These are phyloP conservation scores for Chaenocephalus aceratus DNA, from an alignment of 2,113 vertebrate species.

Conservation along the genomic window DNA sequence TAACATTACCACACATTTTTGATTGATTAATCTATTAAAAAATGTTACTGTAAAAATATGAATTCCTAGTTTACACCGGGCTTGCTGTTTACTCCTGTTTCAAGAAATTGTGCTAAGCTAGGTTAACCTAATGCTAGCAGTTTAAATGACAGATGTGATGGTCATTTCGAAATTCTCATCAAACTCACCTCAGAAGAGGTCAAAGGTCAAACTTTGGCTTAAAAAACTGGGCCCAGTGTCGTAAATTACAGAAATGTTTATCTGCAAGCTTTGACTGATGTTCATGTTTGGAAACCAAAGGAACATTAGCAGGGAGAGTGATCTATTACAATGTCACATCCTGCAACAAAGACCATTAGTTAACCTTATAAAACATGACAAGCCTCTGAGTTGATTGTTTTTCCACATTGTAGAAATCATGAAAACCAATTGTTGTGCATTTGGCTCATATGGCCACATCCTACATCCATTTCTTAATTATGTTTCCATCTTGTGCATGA, in stretches of 20 bases:
- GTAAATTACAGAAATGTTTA: conserved; percentile 11
- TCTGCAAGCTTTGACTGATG: conserved; percentile 18
- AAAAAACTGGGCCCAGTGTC: background rate
- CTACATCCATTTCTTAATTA: background rate
- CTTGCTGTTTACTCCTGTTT: background rate
- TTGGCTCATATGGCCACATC: background rate
- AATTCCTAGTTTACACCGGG: too few relatives aligned
- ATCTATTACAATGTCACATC: conserved; percentile 42
- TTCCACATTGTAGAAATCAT: conserved; percentile 31
- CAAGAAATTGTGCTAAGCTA: too few relatives aligned
- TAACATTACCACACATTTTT: background rate
- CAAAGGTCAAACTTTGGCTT: background rate
- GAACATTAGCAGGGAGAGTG: conserved; percentile 33
- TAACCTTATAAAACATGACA: conserved; percentile 42
- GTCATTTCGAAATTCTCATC: background rate
- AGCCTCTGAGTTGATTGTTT: conserved; percentile 37
- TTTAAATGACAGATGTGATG: background rate
- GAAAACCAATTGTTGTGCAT: background rate
- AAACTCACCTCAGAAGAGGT: background rate
- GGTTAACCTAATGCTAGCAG: too few relatives aligned
- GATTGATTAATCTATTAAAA: background rate
- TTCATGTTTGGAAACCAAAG: conserved; percentile 20
- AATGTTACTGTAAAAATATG: background rate
- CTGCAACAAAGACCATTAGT: conserved; percentile 31
- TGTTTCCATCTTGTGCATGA: background rate